Evolutionary conservation across 2,797 vertebrate species (phyloP).

Genomic region (Eptatretus atami): DNA sequence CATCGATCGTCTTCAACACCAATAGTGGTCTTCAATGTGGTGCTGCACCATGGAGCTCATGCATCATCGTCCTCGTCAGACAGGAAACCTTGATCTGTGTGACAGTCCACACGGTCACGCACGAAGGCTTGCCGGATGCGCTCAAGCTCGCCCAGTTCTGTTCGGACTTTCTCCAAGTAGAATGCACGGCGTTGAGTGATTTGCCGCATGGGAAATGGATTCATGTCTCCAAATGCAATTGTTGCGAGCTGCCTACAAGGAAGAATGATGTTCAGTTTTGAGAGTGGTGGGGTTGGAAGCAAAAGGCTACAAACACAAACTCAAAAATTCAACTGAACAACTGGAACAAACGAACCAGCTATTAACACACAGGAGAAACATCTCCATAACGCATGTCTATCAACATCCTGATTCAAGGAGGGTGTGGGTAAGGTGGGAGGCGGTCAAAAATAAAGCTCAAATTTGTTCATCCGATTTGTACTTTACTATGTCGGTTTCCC

Average conservation of each 20-base stretch:
- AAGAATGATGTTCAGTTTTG: too few species aligned
- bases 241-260: slow-evolving; percentile 40
- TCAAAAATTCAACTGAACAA: not conserved
- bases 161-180: slow-evolving; percentile 81
- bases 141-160: slow-evolving; percentile 70
- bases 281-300: too few species aligned
- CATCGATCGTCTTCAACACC: too few species aligned
- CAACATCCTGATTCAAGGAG: not conserved
- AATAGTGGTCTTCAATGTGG: too few species aligned
- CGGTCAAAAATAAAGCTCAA: not conserved
- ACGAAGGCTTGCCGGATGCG: slow-evolving; percentile 76
- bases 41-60: slow-evolving; percentile 9
- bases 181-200: slow-evolving; percentile 60
- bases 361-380: not conserved
- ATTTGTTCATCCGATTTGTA: too few species aligned
- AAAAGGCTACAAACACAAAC: too few species aligned
- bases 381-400: not conserved
- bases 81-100: slow-evolving; percentile 39
- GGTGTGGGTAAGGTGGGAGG: not conserved
- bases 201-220: slow-evolving; percentile 70
- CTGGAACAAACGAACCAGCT: not conserved
- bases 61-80: slow-evolving; percentile 81
- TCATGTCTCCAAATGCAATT: slow-evolving; percentile 75
- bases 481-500: not conserved
- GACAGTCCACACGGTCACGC: slow-evolving; percentile 33